Evolutionary conservation across 2,113 vertebrate genomes (phyloP), one percentile per base, ranked within the genome.

Genomic region (Acanthochromis polyacanthus): DNA sequence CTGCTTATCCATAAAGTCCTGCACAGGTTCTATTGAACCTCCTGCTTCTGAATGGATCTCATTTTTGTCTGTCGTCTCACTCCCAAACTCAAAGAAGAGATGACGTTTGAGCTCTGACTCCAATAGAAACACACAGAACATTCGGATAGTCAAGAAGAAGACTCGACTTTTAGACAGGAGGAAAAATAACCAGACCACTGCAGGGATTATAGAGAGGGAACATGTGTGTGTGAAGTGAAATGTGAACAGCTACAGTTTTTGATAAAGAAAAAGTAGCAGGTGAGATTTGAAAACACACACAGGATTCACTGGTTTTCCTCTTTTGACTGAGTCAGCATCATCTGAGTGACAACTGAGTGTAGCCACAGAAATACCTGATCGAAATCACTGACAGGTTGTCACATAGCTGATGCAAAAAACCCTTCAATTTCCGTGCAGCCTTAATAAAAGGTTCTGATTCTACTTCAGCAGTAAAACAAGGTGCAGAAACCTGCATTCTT

Each of bases 41-140:
- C 23, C 58, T 2, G 30, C 4, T 32, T 32, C 30, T 3, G 30
- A 32, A 32, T 32, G 30, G 30, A 32, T 32, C 30, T 32, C 2
- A 5, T 32, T 32, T 32, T 43, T 40, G 15, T 73, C 69, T 7
- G 60, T 51, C 10, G 36, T 53, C 53, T 28, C 25, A 16, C 14
- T n/a, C 30, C 2, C 12, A 68, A 56, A 61, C 14, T 60, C 56
- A 77, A 46, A 63, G 22, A 65, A 70, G 65, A 59, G 59, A 30
- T 3, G 74, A 83, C 74, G 74, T 51, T 9, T 30, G 36, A 63
- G 64, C 64, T 57, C 38, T 15, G 14, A 67, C 56, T 53, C 4
- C 17, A 61, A 64, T 50, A 62, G 51, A 75, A 75, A 75, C 20
- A 25, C 14, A 68, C 22, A 36, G 14, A 30, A 15, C 43, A 58